Conservation (phyloP, 2,113 vertebrate species). For the Puntigrus tetrazona region DNA sequence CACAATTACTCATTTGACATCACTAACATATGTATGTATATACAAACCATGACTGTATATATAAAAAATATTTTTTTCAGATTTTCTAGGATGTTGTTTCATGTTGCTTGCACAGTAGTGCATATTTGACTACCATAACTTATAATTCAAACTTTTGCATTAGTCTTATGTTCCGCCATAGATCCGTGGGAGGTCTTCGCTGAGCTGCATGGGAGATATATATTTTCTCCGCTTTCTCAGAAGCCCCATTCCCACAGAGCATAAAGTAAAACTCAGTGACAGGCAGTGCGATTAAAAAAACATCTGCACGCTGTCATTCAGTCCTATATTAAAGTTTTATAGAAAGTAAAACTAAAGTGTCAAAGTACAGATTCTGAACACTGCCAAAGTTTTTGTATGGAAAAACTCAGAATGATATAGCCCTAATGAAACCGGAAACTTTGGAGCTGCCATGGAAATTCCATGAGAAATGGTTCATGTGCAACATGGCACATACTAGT, state of each 20-base stretch:
- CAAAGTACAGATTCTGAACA: conserved; percentile 37
- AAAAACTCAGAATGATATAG: neutral
- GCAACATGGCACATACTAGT: neutral
- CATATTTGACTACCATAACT: neutral
- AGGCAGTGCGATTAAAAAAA: conserved; percentile 47
- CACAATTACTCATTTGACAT: no score
- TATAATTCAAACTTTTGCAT: conserved; percentile 13
- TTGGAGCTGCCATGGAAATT: neutral
- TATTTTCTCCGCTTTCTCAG: conserved; percentile 12
- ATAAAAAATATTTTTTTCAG: no score
- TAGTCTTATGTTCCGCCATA: conserved; percentile 6
- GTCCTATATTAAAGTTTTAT: conserved; percentile 26
- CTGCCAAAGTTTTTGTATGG: conserved; percentile 12
- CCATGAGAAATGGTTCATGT: neutral
- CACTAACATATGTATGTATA: no score
- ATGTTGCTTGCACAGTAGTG: neutral
- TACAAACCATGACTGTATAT: no score
- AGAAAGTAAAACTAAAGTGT: conserved; percentile 34
- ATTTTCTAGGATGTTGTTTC: conserved; percentile 3
- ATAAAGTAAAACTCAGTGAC: conserved; percentile 34
- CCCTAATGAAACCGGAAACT: neutral
- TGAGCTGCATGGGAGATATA: conserved; percentile 25
- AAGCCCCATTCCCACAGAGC: neutral
- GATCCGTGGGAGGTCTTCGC: conserved; percentile 24
- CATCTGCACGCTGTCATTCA: conserved; percentile 42